These are phyloP conservation scores for Tyrannus savana DNA, from an alignment of 2,113 vertebrate genomes.

Conservation along the genomic window DNA sequence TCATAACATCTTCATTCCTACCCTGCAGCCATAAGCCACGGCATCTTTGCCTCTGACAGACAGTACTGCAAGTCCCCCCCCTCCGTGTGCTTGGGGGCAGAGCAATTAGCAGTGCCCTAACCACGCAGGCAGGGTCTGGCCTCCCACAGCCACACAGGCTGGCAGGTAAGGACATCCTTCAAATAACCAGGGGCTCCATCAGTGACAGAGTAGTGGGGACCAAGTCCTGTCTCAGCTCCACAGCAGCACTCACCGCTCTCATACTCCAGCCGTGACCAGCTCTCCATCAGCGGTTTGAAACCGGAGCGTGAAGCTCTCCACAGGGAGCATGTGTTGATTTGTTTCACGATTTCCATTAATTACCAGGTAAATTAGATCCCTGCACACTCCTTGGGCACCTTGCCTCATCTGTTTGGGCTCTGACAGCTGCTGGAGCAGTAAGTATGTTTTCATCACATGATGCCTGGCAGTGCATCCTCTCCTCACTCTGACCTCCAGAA, in stretches of 20 bases:
- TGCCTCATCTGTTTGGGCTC: background rate
- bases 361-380: slow-evolving; percentile 63
- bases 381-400: slow-evolving; percentile 23
- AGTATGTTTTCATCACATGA: background rate
- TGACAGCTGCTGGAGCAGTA: slow-evolving; percentile 29
- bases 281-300: background rate
- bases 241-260: background rate
- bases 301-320: background rate
- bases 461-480: background rate
- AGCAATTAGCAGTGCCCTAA: background rate
- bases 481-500: background rate
- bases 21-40: background rate
- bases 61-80: background rate
- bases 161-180: background rate
- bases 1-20: background rate
- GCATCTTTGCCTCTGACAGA: background rate
- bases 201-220: accelerated
- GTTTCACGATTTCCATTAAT: slow-evolving; percentile 59
- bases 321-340: slow-evolving; percentile 18
- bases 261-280: accelerated
- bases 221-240: background rate
- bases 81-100: background rate
- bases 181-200: accelerated
- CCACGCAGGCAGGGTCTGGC: accelerated
- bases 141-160: accelerated